A percentile compares a stretch with the other conserved stretches of the same genome.
These are phyloP conservation scores for Eueides isabella DNA, from an alignment of 1,140 invertebrate genomes.

Conservation along the genomic window DNA sequence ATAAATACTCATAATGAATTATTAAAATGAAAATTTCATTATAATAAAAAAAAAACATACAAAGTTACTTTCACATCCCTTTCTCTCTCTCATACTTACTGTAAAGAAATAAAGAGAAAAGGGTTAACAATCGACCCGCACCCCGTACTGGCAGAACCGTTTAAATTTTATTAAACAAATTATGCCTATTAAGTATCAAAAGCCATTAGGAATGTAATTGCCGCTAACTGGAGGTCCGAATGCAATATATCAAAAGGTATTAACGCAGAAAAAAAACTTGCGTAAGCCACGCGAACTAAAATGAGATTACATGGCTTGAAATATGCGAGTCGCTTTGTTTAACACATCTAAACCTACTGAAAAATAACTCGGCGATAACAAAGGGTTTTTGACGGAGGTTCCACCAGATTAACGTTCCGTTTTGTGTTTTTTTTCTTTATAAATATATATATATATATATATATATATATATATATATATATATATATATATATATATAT, in stretches of 20 bases:
- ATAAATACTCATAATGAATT: too few species aligned
- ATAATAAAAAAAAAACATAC: too few species aligned
- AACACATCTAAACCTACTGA: constrained; percentile 64
- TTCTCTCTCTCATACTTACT: too few species aligned
- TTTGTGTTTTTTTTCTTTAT: constrained; percentile 5
- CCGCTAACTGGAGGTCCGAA: constrained; percentile 37
- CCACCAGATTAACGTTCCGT: constrained; percentile 46
- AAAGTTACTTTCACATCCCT: too few species aligned
- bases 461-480: too few species aligned
- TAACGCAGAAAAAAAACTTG: constrained; percentile 59
- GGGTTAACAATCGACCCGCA: not conserved
- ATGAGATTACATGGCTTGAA: constrained; percentile 69
- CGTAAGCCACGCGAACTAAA: constrained; percentile 62
- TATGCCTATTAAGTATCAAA: constrained; percentile 36
- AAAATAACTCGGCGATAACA: constrained; percentile 73
- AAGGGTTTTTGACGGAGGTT: constrained; percentile 64
- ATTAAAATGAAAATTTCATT: too few species aligned
- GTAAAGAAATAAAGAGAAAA: not conserved
- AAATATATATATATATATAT: not conserved
- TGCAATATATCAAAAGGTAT: constrained; percentile 52
- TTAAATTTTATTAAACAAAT: constrained; percentile 38
- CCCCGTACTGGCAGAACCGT: not conserved
- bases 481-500: too few species aligned
- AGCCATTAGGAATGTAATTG: constrained; percentile 39
- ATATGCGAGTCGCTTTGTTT: constrained; percentile 71